Conservation (phyloP, 2,888 invertebrate species). For the Drosophila koepferae region DNA sequence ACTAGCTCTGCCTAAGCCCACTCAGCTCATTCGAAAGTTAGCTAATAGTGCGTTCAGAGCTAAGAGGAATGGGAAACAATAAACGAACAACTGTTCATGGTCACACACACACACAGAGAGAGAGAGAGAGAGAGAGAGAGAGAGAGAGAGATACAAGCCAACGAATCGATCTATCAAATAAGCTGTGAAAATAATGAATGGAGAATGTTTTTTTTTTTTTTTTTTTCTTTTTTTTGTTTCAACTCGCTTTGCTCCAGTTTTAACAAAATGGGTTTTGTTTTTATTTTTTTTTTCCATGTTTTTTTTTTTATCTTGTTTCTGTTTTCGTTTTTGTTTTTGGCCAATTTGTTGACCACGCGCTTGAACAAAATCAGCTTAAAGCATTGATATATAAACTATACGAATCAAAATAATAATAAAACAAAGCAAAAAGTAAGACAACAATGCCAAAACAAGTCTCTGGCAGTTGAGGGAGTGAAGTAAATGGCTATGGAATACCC, state of each 20-base stretch:
- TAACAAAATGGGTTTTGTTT: constrained; percentile 39
- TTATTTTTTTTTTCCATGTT: neutral
- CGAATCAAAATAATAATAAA: constrained; percentile 44
- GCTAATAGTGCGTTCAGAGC: neutral
- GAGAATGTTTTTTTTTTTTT: constrained; percentile 28
- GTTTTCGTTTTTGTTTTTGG: constrained; percentile 29
- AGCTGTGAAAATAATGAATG: constrained; percentile 33
- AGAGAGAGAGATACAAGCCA: constrained; percentile 6
- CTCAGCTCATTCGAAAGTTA: neutral
- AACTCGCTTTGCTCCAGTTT: constrained; percentile 58
- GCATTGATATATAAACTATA: constrained; percentile 42
- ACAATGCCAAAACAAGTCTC: constrained; percentile 16
- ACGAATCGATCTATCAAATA: constrained; percentile 18
- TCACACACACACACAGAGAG: constrained; percentile 14
- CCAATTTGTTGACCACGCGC: constrained; percentile 52
- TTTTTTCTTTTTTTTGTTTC: constrained; percentile 18
- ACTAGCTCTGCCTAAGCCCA: neutral
- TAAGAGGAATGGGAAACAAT: constrained; percentile 6
- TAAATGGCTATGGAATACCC: constrained; percentile 8
- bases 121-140: too few species aligned
- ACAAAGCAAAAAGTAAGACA: constrained; percentile 17
- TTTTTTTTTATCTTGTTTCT: constrained; percentile 2
- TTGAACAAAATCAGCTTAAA: constrained; percentile 26
- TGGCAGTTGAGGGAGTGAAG: neutral
- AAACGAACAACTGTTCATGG: constrained; percentile 7